phyloP scores from a whole-genome alignment of 2,888 invertebrate species.

The Halictus ligatus region DNA sequence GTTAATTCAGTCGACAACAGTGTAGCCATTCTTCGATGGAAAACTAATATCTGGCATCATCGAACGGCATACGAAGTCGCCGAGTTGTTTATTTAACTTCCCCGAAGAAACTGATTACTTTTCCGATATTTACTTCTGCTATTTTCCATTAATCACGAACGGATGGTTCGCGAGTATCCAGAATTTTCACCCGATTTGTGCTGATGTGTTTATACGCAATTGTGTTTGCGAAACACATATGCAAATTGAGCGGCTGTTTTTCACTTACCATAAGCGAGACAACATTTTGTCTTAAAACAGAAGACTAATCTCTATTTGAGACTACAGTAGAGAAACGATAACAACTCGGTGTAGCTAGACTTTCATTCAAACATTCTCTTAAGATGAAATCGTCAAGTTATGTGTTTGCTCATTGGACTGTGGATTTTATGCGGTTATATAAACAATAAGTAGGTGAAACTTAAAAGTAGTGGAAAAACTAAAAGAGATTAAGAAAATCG shows the following conservation, averaged over 20 bases:
- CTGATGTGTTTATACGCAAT: neutral
- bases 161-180: constrained; percentile 20
- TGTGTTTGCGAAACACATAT: neutral
- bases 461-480: no score
- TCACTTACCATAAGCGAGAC: neutral
- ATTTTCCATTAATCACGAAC: constrained; percentile 66
- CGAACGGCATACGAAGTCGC: constrained; percentile 39
- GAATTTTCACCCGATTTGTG: constrained; percentile 6
- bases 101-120: constrained; percentile 64
- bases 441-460: no score
- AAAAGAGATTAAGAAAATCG: no score
- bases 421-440: no score
- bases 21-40: constrained; percentile 49
- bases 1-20: constrained; percentile 52
- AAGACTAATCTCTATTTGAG: neutral
- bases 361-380: neutral
- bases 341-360: no score
- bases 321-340: neutral
- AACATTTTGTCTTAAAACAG: neutral
- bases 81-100: constrained; percentile 61
- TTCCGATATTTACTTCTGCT: constrained; percentile 70
- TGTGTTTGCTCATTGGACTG: no score
- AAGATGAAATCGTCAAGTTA: neutral
- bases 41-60: constrained; percentile 63
- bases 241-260: neutral